A percentile compares a stretch with the other conserved stretches of the same genome.
phyloP scores from a whole-genome alignment of 2,888 invertebrate species.

The Heliconius cydno region DNA sequence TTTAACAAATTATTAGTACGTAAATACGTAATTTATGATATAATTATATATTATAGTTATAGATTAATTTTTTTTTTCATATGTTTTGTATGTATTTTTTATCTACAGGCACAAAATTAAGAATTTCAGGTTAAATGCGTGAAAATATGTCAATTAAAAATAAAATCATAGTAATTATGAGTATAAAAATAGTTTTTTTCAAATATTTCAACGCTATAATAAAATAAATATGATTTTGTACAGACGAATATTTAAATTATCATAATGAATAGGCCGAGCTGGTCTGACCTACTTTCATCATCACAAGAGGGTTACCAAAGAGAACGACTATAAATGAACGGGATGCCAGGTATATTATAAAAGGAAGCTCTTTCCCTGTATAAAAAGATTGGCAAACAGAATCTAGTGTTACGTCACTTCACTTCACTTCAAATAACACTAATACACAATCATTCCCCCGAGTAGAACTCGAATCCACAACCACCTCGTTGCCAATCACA shows the following conservation, averaged over 20 bases:
- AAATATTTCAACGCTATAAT: not conserved
- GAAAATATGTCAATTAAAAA: not conserved
- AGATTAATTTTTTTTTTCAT: too few relatives aligned
- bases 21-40: not conserved
- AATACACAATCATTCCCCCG: not conserved
- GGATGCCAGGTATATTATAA: slow-evolving; percentile 30
- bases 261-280: slow-evolving; percentile 22
- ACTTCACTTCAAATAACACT: too few relatives aligned
- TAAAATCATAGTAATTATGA: not conserved
- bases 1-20: not conserved
- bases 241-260: slow-evolving; percentile 20
- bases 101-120: not conserved
- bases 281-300: slow-evolving; percentile 36
- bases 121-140: not conserved
- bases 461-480: not conserved
- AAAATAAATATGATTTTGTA: slow-evolving; percentile 3
- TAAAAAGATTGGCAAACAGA: not conserved
- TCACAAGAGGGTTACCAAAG: slow-evolving; percentile 26
- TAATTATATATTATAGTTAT: too few relatives aligned
- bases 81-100: not conserved
- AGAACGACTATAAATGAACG: slow-evolving; percentile 28
- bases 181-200: not conserved
- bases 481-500: not conserved
- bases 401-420: not conserved
- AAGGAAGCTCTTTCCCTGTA: not conserved